Base-by-base conservation (phyloP, 2,888 invertebrate species). In the Eupithecia dodoneata region DNA sequence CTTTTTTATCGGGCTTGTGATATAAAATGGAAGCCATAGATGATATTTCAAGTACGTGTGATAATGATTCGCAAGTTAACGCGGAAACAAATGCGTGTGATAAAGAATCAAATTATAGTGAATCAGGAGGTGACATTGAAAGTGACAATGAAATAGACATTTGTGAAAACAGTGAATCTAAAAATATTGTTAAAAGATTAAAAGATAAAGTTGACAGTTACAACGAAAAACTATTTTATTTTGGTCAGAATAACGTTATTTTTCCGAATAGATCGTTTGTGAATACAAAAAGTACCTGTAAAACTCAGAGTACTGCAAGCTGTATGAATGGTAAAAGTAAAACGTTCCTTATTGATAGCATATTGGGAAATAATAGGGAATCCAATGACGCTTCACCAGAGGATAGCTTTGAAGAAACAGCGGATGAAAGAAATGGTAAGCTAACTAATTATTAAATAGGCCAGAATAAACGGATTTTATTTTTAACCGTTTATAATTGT, bases 261-360 rank as follows among this genome's bases (percentile, higher is more conserved):
- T 86, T 87, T 83, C 89, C 89, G 13, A 84, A 84, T n/a, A 91
- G 88, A 85, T 82, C 83, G n/a, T 79, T 88, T 42, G 82, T 85
- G 15, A 88, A 85, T 82, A 82, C 83, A 12, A 89, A 87, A 82
- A 85, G 82, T 80, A 80, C 83, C 41, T 85, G 86, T 83, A 85
- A 85, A 67, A 89, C 86, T 0, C 87, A 85, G n/a, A 86, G 81
- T 87, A 79, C 83, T 74, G 90, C 88, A 81, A 86, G 87, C 65
- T 77, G 85, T 71, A 84, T 88, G 59, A 89, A 88, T 78, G 87
- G 88, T 70, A 94, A 90, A 87, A 93, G 94, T 83, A 95, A 95
- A 89, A 96, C 95, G 47, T 96, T 96, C 88, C 91, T 96, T 12
- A 96, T 96, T 81, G 96, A 96, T 85, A 95, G 91, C 87, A 96